These are phyloP conservation scores for Leptocoma aspasia DNA, from an alignment of 2,113 vertebrate species.

Conservation along the genomic window DNA sequence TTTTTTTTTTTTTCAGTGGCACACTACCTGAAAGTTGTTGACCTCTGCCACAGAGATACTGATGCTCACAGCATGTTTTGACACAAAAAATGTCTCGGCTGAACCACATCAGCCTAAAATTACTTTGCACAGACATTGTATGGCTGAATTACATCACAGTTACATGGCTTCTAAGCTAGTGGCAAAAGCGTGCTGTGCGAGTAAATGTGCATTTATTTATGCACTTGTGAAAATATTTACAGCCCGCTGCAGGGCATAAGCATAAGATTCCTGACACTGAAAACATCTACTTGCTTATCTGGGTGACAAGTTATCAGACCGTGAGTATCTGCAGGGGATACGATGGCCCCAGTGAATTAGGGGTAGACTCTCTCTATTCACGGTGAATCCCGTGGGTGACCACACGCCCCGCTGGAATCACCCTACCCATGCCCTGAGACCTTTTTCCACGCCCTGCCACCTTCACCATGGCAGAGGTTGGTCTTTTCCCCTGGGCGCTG, in stretches of 20 bases:
- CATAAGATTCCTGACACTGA: not conserved
- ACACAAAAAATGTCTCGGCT: not conserved
- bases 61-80: not conserved
- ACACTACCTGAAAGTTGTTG: accelerated
- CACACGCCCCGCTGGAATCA: accelerated
- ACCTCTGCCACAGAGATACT: not conserved
- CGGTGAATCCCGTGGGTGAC: accelerated
- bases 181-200: accelerated
- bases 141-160: accelerated
- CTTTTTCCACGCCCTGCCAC: too few relatives aligned
- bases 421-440: accelerated
- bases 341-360: accelerated
- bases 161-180: not conserved
- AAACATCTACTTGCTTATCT: not conserved
- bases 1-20: not conserved
- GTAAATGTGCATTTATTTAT: not conserved
- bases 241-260: not conserved
- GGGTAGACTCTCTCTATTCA: accelerated
- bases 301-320: not conserved
- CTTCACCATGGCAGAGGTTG: accelerated
- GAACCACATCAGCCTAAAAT: not conserved
- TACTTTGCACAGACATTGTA: not conserved
- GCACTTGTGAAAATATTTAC: not conserved
- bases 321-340: accelerated
- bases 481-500: not conserved